These are phyloP conservation scores for Siniperca scherzeri DNA, from an alignment of 2,797 vertebrate species.

Conservation along the genomic window DNA sequence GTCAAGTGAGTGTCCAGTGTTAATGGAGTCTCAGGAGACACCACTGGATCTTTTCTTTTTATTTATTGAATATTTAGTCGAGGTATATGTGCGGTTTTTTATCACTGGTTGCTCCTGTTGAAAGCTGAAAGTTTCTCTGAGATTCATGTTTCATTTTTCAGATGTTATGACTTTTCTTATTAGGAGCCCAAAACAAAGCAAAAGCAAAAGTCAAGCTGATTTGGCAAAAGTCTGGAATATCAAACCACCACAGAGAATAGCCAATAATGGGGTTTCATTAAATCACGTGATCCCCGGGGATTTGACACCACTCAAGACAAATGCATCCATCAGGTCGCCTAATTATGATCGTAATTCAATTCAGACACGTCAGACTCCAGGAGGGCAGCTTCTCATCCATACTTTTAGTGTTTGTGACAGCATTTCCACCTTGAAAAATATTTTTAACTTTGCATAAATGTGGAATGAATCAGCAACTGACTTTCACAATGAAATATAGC, in stretches of 20 bases:
- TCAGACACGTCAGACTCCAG: neutral
- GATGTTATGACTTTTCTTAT: neutral
- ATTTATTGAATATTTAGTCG: slow-evolving; percentile 18
- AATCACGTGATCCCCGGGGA: neutral
- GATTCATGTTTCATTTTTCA: neutral
- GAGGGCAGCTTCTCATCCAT: neutral
- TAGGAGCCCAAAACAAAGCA: slow-evolving; percentile 1
- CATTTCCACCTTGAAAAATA: neutral
- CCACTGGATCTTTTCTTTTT: neutral
- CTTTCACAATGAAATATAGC: neutral
- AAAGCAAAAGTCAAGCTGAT: neutral
- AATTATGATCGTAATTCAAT: slow-evolving; percentile 2
- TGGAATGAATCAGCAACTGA: neutral
- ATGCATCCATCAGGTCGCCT: neutral
- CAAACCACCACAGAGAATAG: neutral
- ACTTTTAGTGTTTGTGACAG: neutral
- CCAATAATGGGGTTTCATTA: neutral
- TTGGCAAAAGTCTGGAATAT: neutral
- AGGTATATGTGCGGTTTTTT: neutral
- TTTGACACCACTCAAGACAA: neutral
- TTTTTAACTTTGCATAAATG: neutral
- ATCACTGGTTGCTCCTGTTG: neutral
- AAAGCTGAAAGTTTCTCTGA: neutral
- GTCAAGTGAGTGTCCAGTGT: slow-evolving; percentile 29
- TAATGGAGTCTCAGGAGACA: slow-evolving; percentile 53